These are phyloP conservation scores for Bibio marci DNA, from an alignment of 2,888 invertebrate genomes.

Conservation along the genomic window DNA sequence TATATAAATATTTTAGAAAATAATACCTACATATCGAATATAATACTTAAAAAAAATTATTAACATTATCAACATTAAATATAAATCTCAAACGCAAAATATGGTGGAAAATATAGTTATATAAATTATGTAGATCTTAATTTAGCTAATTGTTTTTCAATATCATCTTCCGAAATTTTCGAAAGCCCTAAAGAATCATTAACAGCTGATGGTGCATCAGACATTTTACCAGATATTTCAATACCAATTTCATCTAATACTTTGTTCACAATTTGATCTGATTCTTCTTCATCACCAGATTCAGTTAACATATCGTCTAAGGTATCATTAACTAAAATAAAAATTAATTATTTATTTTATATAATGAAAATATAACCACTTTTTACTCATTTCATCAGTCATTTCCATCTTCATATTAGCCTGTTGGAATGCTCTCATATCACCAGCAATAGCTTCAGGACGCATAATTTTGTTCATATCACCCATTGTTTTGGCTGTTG, in stretches of 20 bases:
- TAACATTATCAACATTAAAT: too few species aligned
- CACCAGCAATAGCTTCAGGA: slow-evolving; percentile 66
- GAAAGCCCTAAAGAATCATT: slow-evolving; percentile 35
- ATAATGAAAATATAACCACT: background rate
- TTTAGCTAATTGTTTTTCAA: slow-evolving; percentile 54
- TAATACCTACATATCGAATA: too few species aligned
- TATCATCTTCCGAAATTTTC: slow-evolving; percentile 46
- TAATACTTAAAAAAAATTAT: too few species aligned
- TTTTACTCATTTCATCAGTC: slow-evolving; percentile 84
- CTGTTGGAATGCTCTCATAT: slow-evolving; percentile 67
- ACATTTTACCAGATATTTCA: slow-evolving; percentile 77
- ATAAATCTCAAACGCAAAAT: too few species aligned
- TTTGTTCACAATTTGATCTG: slow-evolving; percentile 71
- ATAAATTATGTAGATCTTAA: slow-evolving; percentile 29
- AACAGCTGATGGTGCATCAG: slow-evolving; percentile 45
- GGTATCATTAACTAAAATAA: slow-evolving; percentile 63
- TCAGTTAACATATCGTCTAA: slow-evolving; percentile 77
- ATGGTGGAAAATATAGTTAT: too few species aligned
- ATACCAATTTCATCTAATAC: slow-evolving; percentile 95
- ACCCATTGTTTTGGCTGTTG: slow-evolving; percentile 77
- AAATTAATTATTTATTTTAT: slow-evolving; percentile 1
- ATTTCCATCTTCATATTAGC: slow-evolving; percentile 83
- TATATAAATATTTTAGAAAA: too few species aligned
- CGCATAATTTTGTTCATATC: slow-evolving; percentile 76
- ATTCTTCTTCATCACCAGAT: slow-evolving; percentile 80